Conservation (phyloP, 2,797 vertebrate species). For the Myotis vivesi region DNA sequence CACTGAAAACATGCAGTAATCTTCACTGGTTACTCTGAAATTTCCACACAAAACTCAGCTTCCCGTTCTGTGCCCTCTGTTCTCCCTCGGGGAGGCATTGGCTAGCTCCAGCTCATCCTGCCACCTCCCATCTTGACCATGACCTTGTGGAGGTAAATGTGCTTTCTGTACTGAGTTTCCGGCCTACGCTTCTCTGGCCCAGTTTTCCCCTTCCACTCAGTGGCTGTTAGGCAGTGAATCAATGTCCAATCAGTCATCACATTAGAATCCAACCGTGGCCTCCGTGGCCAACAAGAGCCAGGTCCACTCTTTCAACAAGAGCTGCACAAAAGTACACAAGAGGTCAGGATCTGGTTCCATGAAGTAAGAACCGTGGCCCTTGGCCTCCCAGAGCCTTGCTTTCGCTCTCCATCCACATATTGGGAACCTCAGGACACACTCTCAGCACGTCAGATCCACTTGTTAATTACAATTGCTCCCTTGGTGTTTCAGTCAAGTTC, state of each 20-base stretch:
- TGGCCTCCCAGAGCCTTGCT: not conserved
- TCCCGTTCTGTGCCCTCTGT: rapidly evolving
- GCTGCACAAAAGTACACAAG: not conserved
- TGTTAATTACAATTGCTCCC: not conserved
- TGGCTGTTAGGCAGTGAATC: not conserved
- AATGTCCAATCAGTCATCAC: not conserved
- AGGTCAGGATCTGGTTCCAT: not conserved
- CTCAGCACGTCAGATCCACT: not conserved
- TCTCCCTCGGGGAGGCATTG: not conserved
- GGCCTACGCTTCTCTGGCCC: not conserved
- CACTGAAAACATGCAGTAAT: not conserved
- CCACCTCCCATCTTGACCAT: not conserved
- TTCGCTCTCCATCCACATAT: not conserved
- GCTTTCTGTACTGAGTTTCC: not conserved
- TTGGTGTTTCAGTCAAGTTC: not conserved
- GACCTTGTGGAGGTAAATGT: not conserved
- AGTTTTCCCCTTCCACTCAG: not conserved
- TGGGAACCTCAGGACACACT: not conserved
- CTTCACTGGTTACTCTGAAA: not conserved
- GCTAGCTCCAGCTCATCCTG: not conserved
- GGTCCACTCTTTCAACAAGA: not conserved
- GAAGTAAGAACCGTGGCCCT: not conserved
- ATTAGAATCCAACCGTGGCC: not conserved
- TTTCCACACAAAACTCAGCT: not conserved
- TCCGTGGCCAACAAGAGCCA: not conserved